Evolutionary conservation across 2,113 vertebrate species (phyloP).

Genomic region (Cricetomys ansorgei): DNA sequence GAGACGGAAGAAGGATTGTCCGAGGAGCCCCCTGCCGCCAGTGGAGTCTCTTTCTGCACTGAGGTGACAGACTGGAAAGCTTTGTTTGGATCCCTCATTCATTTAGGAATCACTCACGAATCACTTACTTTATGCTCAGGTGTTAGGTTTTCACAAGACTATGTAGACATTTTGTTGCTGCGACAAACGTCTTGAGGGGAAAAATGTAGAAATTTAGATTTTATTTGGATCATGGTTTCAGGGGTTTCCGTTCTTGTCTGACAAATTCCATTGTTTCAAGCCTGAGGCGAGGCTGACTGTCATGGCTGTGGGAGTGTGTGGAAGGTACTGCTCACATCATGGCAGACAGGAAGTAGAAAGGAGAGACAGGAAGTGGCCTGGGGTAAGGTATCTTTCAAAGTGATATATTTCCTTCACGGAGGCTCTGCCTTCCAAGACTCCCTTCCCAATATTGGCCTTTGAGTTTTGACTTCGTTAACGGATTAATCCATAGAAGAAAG

Average conservation of each 20-base stretch:
- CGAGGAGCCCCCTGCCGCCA: fast-evolving
- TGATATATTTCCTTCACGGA: neutral
- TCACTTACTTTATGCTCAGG: neutral
- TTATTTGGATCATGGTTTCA: neutral
- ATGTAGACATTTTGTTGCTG: neutral
- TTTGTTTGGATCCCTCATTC: neutral
- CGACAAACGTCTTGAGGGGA: neutral
- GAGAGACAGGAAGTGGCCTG: neutral
- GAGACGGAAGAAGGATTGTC: constrained; percentile 48
- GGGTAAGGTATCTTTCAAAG: neutral
- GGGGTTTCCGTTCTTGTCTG: neutral
- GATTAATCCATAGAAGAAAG: neutral
- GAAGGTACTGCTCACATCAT: neutral
- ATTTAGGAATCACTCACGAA: neutral
- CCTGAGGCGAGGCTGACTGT: neutral
- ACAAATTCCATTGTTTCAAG: neutral
- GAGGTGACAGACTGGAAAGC: neutral
- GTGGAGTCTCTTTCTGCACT: neutral
- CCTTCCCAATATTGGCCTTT: neutral
- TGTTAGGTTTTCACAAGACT: too few relatives aligned
- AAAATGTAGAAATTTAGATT: neutral
- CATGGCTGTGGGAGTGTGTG: too few relatives aligned
- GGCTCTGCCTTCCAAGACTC: neutral
- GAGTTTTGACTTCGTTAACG: neutral
- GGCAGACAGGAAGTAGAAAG: neutral